Percentiles rank a stretch among this genome's conserved stretches.
Conservation (phyloP, 2,113 vertebrate species). For the Tachysurus fulvidraco region DNA sequence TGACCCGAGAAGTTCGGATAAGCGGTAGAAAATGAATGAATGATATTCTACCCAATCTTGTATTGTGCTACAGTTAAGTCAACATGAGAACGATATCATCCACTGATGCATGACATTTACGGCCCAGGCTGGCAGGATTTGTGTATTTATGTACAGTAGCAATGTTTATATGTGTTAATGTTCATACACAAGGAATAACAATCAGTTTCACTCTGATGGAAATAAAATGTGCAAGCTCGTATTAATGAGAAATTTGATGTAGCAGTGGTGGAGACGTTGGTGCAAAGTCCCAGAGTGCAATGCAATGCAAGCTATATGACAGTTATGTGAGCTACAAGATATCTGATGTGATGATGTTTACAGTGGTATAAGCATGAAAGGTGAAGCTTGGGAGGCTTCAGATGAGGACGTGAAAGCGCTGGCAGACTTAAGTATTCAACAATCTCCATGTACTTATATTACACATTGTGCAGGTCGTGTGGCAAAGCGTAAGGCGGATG, state of each 20-base stretch:
- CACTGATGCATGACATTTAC: not conserved
- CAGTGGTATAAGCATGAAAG: not conserved
- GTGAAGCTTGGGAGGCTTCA: not conserved
- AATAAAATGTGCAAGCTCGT: not conserved
- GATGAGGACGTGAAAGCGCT: not conserved
- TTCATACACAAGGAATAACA: not conserved
- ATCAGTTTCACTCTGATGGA: not conserved
- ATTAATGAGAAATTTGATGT: not conserved
- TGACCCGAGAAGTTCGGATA: too few species aligned
- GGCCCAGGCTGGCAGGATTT: not conserved
- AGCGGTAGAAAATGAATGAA: too few species aligned
- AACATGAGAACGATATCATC: not conserved
- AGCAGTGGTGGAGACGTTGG: not conserved
- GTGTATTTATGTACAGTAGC: too few species aligned
- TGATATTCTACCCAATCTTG: too few species aligned
- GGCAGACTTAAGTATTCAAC: not conserved
- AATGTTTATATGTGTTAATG: not conserved
- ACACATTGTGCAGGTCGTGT: slow-evolving; percentile 60
- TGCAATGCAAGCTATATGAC: not conserved
- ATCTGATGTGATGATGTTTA: not conserved
- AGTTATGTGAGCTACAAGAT: not conserved
- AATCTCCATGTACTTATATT: not conserved
- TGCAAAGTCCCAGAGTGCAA: not conserved
- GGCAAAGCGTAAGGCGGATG: slow-evolving; percentile 67
- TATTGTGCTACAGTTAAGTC: too few species aligned